Evolutionary conservation across 1,140 invertebrate genomes (phyloP).

Genomic region (Drosophila elegans): DNA sequence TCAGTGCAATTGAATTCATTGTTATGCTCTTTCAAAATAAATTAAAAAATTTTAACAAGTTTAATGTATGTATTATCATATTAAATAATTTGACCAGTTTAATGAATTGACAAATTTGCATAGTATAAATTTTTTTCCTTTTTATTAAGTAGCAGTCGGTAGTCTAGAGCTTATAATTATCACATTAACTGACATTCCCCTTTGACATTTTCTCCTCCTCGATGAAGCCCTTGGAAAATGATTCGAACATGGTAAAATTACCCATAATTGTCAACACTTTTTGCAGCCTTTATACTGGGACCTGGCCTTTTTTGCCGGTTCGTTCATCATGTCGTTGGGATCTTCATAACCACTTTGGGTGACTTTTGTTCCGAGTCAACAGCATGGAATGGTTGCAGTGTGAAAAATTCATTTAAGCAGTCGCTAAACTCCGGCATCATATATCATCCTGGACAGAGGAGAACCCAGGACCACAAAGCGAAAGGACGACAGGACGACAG

Average conservation of each 20-base stretch:
- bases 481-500: not conserved
- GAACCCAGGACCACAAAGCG: slow-evolving; percentile 13
- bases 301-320: slow-evolving; percentile 5
- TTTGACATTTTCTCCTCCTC: not conserved
- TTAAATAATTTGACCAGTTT: too few species aligned
- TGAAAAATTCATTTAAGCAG: slow-evolving; percentile 82
- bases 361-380: slow-evolving; percentile 77
- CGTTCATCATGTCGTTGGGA: slow-evolving; percentile 35
- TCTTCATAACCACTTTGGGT: slow-evolving; percentile 44
- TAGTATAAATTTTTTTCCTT: not conserved
- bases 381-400: slow-evolving; percentile 65
- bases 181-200: not conserved
- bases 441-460: slow-evolving; percentile 59
- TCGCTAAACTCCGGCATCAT: slow-evolving; percentile 72
- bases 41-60: too few species aligned
- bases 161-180: slow-evolving; percentile 2
- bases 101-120: too few species aligned
- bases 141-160: too few species aligned
- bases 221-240: not conserved
- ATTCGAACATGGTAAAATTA: slow-evolving; percentile 12
- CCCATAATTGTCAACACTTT: slow-evolving; percentile 65
- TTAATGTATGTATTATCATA: too few species aligned
- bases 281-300: not conserved
- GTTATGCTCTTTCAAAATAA: too few species aligned
- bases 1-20: too few species aligned